Evolutionary conservation across 2,888 invertebrate species (phyloP).

Genomic region (Anagyrus pseudococci): DNA sequence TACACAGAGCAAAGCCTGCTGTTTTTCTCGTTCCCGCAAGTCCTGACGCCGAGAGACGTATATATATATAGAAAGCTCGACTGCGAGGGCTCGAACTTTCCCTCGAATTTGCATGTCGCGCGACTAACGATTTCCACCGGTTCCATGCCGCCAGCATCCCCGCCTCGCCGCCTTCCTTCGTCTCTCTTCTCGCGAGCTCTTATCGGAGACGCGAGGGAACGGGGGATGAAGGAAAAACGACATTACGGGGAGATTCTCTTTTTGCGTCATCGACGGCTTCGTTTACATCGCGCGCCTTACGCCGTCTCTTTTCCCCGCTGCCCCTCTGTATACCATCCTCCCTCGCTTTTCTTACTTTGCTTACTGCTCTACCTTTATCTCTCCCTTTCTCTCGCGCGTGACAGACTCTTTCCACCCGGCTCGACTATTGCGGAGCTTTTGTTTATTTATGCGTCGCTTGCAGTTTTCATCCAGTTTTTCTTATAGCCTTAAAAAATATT

Average conservation of each 20-base stretch:
- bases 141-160: conserved; percentile 44
- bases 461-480: too few relatives aligned
- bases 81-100: conserved; percentile 48
- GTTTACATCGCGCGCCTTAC: conserved; percentile 19
- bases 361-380: too few relatives aligned
- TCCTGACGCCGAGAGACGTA: too few relatives aligned
- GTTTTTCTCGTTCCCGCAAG: conserved; percentile 39
- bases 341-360: too few relatives aligned
- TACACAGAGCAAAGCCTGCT: conserved; percentile 8
- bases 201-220: conserved; percentile 20
- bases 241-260: conserved; percentile 24
- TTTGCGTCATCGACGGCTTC: conserved; percentile 35
- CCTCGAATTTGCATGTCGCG: conserved; percentile 58
- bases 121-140: conserved; percentile 58
- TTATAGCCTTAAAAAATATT: too few relatives aligned
- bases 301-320: neutral
- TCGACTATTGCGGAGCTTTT: too few relatives aligned
- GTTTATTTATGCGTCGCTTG: too few relatives aligned
- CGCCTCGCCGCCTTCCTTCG: conserved; percentile 39
- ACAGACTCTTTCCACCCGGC: too few relatives aligned
- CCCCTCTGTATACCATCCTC: neutral
- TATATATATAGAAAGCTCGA: conserved; percentile 39
- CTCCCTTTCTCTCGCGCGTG: too few relatives aligned
- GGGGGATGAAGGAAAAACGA: conserved; percentile 13
- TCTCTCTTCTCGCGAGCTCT: conserved; percentile 32